Base-by-base conservation (phyloP, 2,888 invertebrate genomes). In the Mystacides longicornis region DNA sequence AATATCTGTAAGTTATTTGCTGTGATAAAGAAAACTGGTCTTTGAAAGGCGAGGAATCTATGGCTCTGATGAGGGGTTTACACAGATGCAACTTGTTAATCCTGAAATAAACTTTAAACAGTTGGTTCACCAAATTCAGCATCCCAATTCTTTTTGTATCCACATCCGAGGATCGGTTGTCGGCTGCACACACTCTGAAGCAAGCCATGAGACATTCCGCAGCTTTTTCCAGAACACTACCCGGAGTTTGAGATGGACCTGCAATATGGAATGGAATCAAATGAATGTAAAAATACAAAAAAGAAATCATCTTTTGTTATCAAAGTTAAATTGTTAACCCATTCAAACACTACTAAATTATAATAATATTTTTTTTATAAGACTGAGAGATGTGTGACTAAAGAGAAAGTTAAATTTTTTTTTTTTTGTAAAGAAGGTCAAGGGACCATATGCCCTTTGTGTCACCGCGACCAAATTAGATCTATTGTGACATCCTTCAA, bases 61-160 rank as follows among this genome's bases (percentile, higher is more conserved):
- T 96, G 0, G 98, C 97, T 63, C 98, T 81, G 63, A 98, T 95
- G 37, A 99, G 76, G 0, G 99, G 98, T 71, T 93, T 97, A 70
- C 91, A 92, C 51, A 93, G 72, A 73, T 93, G 91, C 18, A 93
- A 71, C 67, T 91, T 89, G 67, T 90, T 90, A 64, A 97, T 97
- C 64, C 91, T 84, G 67, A 95, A 96, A 70, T 96, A 96, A 0
- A 82, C 77, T 75, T 98, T 97, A 63, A 99, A 91, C 3, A 99
- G 79, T 70, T 99, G 98, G 75, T 99, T 99, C 0, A 98, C 95
- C 59, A 99, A 78, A 65, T 89, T 88, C 64, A 99, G 74, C 93
- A 99, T 97, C 55, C 97, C 98, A 74, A 94, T 83, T 65, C 94
- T 85, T 72, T 99, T 99, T 0, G 97, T 94, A 60, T 93, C 91